Evolutionary conservation across 2,888 invertebrate genomes (phyloP), one percentile per base, ranked within the genome.

Genomic region (Megamerina dolium): DNA sequence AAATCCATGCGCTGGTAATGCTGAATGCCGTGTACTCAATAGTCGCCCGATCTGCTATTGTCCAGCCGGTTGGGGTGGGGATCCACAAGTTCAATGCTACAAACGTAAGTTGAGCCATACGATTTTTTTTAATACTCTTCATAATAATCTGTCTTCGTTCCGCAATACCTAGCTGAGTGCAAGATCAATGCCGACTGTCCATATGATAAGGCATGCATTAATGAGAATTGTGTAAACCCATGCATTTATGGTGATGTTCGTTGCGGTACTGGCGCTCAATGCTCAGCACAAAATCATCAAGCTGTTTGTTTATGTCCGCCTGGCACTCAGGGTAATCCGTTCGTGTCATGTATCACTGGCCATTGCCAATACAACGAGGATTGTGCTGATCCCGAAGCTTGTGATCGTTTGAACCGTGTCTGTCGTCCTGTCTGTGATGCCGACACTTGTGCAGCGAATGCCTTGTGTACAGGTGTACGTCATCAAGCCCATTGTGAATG

Each of bases 331-430:
- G 91, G 91, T 31, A 84, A 88, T 69, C 85, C 90, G 3, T 78
- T 79, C 48, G 74, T 86, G 4, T 83, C 87, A 16, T 93, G 93
- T 62, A 83, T 91, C 45, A 80, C 84, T 2, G 87, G 85, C 8
- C 78, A 85, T 31, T 91, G 91, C 55, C 88, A 88, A 59, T 89
- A 87, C 68, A 89, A 91, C 61, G 88, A 90, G 59, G 91, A 92
- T 61, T 92, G 91, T 56, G 85, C 85, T 23, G 83, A 86, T 57
- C 79, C 85, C 51, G 89, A 91, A 68, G 80, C 85, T 26, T 92
- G 91, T 66, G 87, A 90, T 61, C 76, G 88, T 46, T 74, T 89
- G 12, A 91, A 90, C 64, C 77, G 88, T 53, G 79, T 87, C 1
- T 91, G 92, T 60, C 78, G 85, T 56, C 83, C 85, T 0, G 89